These are phyloP conservation scores for human DNA, from an alignment of 2,113 vertebrate genomes.

Conservation along the genomic window DNA sequence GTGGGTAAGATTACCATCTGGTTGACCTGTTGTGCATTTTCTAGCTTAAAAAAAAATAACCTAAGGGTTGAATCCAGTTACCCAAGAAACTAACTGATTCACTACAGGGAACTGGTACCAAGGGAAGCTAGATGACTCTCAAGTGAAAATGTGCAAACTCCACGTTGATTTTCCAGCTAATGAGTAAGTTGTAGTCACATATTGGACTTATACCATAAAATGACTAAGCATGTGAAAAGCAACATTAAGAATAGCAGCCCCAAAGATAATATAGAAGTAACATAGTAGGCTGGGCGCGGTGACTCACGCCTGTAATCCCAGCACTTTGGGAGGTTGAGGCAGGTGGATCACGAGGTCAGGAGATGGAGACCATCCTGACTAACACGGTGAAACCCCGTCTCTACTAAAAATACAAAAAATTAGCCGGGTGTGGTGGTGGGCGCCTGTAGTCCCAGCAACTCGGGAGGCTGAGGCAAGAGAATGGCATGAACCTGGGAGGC, in stretches of 20 bases:
- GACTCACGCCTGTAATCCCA: too few relatives aligned
- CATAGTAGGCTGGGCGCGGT: neutral
- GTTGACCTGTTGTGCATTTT: neutral
- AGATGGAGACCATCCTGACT: too few relatives aligned
- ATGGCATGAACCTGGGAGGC: too few relatives aligned
- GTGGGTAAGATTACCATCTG: neutral
- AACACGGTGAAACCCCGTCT: too few relatives aligned
- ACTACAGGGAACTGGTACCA: neutral
- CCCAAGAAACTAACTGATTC: neutral
- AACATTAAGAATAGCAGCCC: neutral
- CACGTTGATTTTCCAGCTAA: neutral
- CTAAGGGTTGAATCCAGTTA: neutral
- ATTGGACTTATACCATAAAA: neutral
- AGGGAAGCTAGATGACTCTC: neutral
- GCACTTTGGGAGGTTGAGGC: too few relatives aligned
- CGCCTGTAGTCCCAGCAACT: too few relatives aligned
- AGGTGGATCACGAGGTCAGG: too few relatives aligned
- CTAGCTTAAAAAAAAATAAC: neutral
- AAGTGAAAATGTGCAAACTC: neutral
- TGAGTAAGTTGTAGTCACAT: neutral
- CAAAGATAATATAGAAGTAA: neutral
- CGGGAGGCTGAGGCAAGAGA: too few relatives aligned
- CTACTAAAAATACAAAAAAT: too few relatives aligned
- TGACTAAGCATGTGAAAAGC: neutral
- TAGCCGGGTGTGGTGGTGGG: too few relatives aligned